Percentiles rank a stretch among this genome's conserved stretches.
Evolutionary conservation across 2,888 invertebrate genomes (phyloP).

Genomic region (Drosophila neutralis): DNA sequence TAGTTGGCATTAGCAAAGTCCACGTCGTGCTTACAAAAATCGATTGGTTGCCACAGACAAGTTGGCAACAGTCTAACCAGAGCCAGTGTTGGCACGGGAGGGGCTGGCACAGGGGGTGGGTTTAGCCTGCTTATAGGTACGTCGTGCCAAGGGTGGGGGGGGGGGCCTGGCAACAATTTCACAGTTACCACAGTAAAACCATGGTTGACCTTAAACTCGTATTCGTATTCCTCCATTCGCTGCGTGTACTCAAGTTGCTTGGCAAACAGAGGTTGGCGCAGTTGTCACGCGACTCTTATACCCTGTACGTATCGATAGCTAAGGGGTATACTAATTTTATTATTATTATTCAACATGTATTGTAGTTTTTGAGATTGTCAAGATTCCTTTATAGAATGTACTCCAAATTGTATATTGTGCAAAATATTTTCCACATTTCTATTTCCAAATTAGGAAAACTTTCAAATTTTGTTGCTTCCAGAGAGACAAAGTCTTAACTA

Average conservation of each 20-base stretch:
- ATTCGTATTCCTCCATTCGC: conserved; percentile 17
- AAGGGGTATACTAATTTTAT: neutral
- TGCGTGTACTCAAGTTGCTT: conserved; percentile 42
- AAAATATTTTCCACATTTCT: no score
- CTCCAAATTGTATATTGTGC: no score
- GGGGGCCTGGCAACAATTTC: conserved; percentile 57
- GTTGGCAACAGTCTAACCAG: conserved; percentile 55
- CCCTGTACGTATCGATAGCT: conserved; percentile 18
- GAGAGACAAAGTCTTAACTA: neutral
- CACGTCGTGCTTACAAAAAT: conserved; percentile 53
- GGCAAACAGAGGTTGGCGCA: conserved; percentile 45
- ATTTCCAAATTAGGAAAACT: neutral
- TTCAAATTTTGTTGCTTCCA: neutral
- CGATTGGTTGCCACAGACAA: conserved; percentile 64
- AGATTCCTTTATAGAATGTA: no score
- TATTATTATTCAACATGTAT: accelerated
- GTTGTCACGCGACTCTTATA: conserved; percentile 53
- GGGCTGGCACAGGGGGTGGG: neutral
- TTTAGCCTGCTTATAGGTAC: conserved; percentile 20
- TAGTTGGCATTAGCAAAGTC: conserved; percentile 57
- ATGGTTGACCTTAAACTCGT: conserved; percentile 60
- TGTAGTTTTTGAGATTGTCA: neutral
- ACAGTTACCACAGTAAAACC: conserved; percentile 44
- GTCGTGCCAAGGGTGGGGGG: conserved; percentile 21
- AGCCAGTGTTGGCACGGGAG: neutral